Evolutionary conservation across 2,888 invertebrate genomes (phyloP).

Genomic region (Steromphala cineraria): DNA sequence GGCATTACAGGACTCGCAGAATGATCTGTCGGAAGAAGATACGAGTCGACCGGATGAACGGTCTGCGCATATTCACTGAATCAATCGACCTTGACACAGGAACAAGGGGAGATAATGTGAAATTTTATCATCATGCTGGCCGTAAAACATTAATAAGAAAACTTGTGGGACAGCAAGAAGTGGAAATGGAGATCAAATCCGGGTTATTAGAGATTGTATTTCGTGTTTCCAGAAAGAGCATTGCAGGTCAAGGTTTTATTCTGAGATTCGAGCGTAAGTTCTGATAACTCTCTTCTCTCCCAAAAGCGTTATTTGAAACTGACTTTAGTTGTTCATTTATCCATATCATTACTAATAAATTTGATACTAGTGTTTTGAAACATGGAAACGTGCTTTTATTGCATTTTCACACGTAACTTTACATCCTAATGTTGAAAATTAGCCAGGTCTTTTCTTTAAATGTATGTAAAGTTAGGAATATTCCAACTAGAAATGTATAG

Average conservation of each 20-base stretch:
- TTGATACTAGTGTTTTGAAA: no score
- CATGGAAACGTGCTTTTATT: no score
- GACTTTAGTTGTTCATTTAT: no score
- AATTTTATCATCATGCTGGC: slow-evolving; percentile 10
- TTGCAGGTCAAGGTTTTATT: slow-evolving; percentile 29
- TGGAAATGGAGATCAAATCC: neutral
- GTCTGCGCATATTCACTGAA: slow-evolving; percentile 25
- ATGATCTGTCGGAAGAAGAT: slow-evolving; percentile 28
- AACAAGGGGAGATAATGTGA: slow-evolving; percentile 23
- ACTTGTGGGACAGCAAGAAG: neutral
- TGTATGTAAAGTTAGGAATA: no score
- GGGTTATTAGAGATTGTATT: slow-evolving; percentile 31
- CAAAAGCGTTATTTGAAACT: no score
- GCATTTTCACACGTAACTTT: no score
- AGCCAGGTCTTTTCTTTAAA: no score
- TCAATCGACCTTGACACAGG: slow-evolving; percentile 28
- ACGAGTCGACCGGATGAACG: slow-evolving; percentile 28
- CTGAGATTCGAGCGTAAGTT: slow-evolving; percentile 31
- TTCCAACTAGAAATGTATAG: no score
- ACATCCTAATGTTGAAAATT: no score
- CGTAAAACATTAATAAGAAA: neutral
- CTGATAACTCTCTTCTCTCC: neutral
- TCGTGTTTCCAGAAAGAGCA: neutral
- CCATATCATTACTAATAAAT: no score
- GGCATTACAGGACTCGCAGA: slow-evolving; percentile 22